Evolutionary conservation across 1,140 invertebrate species (phyloP).

Genomic region (Drosophila navojoa): DNA sequence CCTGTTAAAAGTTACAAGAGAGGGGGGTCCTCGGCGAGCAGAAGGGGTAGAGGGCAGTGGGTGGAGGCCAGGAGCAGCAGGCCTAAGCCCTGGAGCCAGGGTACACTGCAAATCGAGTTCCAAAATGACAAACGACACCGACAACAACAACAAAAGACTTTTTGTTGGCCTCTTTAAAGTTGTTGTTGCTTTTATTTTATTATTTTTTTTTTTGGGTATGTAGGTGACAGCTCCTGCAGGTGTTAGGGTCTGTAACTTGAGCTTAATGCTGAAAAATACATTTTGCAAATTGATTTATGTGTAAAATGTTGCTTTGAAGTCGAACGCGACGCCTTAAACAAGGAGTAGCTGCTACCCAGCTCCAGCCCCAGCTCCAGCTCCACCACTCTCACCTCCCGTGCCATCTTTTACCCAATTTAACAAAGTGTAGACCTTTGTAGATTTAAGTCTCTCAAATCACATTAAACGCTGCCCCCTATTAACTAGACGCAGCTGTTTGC

Average conservation of each 20-base stretch:
- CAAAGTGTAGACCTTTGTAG: constrained; percentile 44
- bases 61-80: too few species aligned
- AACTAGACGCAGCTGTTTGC: constrained; percentile 48
- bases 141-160: constrained; percentile 6
- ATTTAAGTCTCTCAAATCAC: constrained; percentile 39
- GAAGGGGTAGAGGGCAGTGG: not conserved
- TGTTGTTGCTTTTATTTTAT: too few species aligned
- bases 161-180: constrained; percentile 15
- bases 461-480: constrained; percentile 50
- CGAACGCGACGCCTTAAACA: constrained; percentile 8
- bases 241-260: constrained; percentile 33
- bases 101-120: constrained; percentile 59
- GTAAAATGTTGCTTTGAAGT: constrained; percentile 70
- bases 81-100: too few species aligned
- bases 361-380: not conserved
- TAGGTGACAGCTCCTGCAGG: not conserved
- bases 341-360: not conserved
- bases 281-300: constrained; percentile 75
- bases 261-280: constrained; percentile 56
- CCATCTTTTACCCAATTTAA: constrained; percentile 54
- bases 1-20: constrained; percentile 45
- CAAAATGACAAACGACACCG: constrained; percentile 50
- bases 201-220: constrained; percentile 17
- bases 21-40: not conserved
- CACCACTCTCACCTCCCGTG: not conserved